These are phyloP conservation scores for Drosophila biarmipes DNA, from an alignment of 1,140 invertebrate species.

Conservation along the genomic window DNA sequence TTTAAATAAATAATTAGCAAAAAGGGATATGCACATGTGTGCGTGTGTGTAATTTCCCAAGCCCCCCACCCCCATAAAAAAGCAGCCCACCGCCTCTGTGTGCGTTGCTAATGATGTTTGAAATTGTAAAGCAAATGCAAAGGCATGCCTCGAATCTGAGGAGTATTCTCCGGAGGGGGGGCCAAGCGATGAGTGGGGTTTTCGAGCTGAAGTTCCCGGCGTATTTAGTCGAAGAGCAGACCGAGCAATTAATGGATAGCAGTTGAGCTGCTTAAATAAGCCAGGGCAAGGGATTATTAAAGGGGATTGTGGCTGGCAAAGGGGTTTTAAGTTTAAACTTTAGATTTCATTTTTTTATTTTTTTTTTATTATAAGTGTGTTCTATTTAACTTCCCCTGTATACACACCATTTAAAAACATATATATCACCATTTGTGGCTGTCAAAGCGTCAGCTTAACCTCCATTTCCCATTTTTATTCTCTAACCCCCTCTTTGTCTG, in stretches of 20 bases:
- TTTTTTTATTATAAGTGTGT: neutral
- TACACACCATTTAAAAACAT: neutral
- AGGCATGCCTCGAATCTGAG: conserved; percentile 72
- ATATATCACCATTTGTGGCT: conserved; percentile 28
- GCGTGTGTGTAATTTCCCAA: neutral
- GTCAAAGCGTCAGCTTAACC: conserved; percentile 36
- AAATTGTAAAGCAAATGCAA: conserved; percentile 82
- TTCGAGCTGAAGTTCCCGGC: neutral
- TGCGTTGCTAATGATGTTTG: conserved; percentile 81
- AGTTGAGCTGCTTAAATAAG: conserved; percentile 27
- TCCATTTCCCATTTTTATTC: neutral
- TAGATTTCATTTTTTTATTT: neutral
- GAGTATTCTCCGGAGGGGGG: conserved; percentile 8
- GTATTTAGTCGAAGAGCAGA: conserved; percentile 20
- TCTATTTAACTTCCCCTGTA: neutral
- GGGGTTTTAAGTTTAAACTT: neutral
- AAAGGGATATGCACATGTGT: conserved; percentile 66
- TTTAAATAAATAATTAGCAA: conserved; percentile 85
- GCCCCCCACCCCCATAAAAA: neutral
- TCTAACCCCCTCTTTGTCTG: conserved; percentile 22
- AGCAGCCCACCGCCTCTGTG: conserved; percentile 33
- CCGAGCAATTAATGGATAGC: conserved; percentile 37
- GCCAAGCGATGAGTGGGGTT: neutral
- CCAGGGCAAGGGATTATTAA: neutral
- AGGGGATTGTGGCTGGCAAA: too few relatives aligned